Conservation (phyloP, 2,888 invertebrate genomes). For the Tetragnatha montana region DNA sequence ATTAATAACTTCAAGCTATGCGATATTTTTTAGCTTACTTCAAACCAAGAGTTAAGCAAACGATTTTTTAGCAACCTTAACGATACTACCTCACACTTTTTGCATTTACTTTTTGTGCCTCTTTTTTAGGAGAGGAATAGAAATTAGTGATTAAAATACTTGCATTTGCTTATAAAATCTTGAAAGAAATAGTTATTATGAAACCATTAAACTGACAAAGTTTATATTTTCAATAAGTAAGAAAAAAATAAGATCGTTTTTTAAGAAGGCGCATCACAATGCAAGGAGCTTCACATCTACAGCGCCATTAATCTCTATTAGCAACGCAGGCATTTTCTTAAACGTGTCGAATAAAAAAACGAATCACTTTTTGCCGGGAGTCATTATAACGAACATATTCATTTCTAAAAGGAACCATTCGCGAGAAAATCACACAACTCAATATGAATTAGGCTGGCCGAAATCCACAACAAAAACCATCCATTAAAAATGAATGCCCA, state of each 20-base stretch:
- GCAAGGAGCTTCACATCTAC: neutral
- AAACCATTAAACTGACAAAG: neutral
- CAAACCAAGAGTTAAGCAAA: too few species aligned
- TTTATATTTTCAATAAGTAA: neutral
- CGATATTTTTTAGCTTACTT: neutral
- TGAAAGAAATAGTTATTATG: neutral
- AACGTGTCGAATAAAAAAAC: neutral
- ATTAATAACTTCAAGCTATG: neutral
- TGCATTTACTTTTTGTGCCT: neutral
- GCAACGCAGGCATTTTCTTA: neutral
- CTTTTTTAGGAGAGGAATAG: neutral
- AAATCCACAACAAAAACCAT: neutral
- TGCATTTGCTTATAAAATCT: neutral
- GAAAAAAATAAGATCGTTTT: neutral
- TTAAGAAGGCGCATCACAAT: neutral
- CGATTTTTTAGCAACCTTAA: neutral
- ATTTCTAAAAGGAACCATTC: neutral
- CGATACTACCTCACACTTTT: neutral
- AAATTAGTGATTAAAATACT: neutral
- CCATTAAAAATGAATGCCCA: slow-evolving; percentile 15
- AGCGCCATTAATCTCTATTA: neutral
- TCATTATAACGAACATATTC: neutral
- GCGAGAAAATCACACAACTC: slow-evolving; percentile 2
- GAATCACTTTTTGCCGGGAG: neutral
- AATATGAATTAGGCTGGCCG: neutral